Evolutionary conservation across 2,797 vertebrate species (phyloP).

Genomic region (Typhlichthys eigenmanni): DNA sequence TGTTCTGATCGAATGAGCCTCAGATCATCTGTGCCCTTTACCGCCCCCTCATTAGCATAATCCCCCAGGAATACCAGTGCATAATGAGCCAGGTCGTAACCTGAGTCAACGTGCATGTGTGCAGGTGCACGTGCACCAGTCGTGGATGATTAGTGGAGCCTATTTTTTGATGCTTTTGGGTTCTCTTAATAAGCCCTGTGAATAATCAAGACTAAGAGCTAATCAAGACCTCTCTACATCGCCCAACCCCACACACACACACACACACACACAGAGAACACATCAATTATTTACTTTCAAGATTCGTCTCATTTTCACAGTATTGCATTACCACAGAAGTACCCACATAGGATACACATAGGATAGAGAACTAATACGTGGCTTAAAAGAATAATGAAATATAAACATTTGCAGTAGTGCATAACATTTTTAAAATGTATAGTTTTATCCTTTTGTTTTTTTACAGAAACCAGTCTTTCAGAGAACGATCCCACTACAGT

Average conservation of each 20-base stretch:
- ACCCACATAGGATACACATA: too few species aligned
- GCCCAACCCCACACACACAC: conserved; percentile 4
- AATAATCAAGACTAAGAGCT: conserved; percentile 38
- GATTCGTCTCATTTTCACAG: conserved; percentile 16
- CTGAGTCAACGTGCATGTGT: conserved; percentile 46
- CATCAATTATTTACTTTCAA: conserved; percentile 6
- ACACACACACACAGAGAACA: conserved; percentile 1
- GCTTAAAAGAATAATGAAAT: too few species aligned
- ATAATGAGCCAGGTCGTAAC: conserved; percentile 68
- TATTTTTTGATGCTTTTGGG: conserved; percentile 54
- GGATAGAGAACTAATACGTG: too few species aligned
- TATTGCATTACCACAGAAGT: neutral
- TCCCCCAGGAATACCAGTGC: conserved; percentile 57
- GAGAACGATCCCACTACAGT: conserved; percentile 60
- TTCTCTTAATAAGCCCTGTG: conserved; percentile 64
- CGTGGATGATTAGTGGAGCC: conserved; percentile 67
- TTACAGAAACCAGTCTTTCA: conserved; percentile 54
- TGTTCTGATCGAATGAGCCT: conserved; percentile 69
- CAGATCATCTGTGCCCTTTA: conserved; percentile 71
- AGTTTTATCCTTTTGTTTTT: neutral
- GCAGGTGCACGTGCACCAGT: conserved; percentile 21
- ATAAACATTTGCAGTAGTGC: neutral
- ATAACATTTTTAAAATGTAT: neutral
- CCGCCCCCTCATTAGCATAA: conserved; percentile 71
- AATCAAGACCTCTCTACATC: conserved; percentile 48